Base-by-base conservation (phyloP, 2,113 vertebrate species). In the Nyctibius bracteatus region DNA sequence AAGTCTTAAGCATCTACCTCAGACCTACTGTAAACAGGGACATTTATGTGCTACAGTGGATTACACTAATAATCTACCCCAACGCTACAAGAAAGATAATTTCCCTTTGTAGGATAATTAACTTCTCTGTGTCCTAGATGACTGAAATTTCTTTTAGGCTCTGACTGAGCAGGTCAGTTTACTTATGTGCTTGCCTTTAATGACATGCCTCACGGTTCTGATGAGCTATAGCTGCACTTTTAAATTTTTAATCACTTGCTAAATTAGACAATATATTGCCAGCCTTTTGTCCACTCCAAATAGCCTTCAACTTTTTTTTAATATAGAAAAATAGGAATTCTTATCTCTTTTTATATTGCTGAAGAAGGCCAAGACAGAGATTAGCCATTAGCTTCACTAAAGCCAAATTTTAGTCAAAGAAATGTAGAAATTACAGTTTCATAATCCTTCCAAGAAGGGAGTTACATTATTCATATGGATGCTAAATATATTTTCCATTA, bases 401-500 rank as follows among this genome's bases (percentile, higher is more conserved):
- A 97, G 92, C 89, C 97, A 97, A 94, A 94, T 62, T 94, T 95
- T 81, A 81, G 87, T 94, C 79, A 88, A 98, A 95, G 78, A 94
- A 91, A 91, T 72, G 77, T 77, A 96, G 82, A 92, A 96, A 84
- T 83, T 84, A 86, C 82, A 78, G 86, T 85, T 77, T 89, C 81
- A 49, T 54, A 81, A 86, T 71, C 78, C 73, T 97, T 95, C 96
- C 96, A 96, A 96, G 95, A 96, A 92, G 78, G 43, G 70, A 96
- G 39, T 96, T 97, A 74, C 51, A 96, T 90, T 96, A 94, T 97
- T 97, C 94, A 96, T 93, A 94, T 93, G 86, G 95, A 95, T 91
- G 82, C 86, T 96, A 96, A 97, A 96, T 97, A 86, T 86, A 97
- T 95, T 97, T 98, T 97, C 93, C 95, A 78, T 91, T 95, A 95